Conservation (phyloP, 2,113 vertebrate species). For the Lutjanus erythropterus region DNA sequence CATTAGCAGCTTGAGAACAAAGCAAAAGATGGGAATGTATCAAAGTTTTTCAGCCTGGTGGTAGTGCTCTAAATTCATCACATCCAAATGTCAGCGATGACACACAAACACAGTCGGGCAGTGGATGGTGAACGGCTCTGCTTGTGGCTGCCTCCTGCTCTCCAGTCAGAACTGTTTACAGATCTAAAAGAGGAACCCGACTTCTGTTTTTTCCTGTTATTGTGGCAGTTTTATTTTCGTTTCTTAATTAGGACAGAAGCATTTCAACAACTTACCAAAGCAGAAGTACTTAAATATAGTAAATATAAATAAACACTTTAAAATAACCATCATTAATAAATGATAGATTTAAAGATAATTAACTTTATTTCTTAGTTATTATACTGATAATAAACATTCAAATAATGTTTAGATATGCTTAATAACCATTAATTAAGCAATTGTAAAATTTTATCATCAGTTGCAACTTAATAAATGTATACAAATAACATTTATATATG, state of each 20-base stretch:
- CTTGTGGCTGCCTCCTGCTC: constrained; percentile 54
- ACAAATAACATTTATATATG: too few relatives aligned
- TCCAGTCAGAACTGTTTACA: constrained; percentile 43
- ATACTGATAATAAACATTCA: too few relatives aligned
- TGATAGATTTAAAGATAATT: too few relatives aligned
- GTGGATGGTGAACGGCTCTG: constrained; percentile 36
- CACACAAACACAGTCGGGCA: constrained; percentile 57
- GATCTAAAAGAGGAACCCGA: constrained; percentile 48
- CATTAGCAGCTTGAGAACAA: constrained; percentile 58
- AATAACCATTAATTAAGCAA: too few relatives aligned
- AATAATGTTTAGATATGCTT: too few relatives aligned
- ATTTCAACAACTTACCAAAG: neutral
- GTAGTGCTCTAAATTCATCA: constrained; percentile 48
- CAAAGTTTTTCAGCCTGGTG: constrained; percentile 22
- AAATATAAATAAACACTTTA: too few relatives aligned
- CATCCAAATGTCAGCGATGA: constrained; percentile 71
- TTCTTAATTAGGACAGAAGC: neutral
- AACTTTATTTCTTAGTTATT: too few relatives aligned
- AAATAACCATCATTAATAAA: too few relatives aligned
- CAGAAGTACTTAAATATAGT: too few relatives aligned
- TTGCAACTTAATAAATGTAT: too few relatives aligned
- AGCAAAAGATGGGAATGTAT: constrained; percentile 27
- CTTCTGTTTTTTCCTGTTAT: neutral
- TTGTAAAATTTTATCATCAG: too few relatives aligned
- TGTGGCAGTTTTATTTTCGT: neutral